Conservation (phyloP, 2,888 invertebrate genomes). For the Drosophila limbata region DNA sequence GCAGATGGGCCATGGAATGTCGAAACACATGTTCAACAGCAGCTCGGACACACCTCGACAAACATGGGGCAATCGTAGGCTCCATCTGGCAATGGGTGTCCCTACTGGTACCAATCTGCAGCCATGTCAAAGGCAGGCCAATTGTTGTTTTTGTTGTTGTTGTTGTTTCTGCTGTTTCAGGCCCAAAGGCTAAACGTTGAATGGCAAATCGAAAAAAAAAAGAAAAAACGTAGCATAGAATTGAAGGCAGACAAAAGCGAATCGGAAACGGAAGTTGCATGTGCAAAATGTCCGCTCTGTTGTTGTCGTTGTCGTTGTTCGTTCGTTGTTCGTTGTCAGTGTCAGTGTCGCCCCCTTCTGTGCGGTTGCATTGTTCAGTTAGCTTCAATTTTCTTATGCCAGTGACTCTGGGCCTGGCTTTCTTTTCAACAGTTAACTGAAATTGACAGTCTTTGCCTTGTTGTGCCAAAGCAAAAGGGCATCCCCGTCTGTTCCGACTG, state of each 20-base stretch:
- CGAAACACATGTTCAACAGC: constrained; percentile 56
- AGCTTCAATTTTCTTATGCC: constrained; percentile 58
- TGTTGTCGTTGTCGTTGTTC: constrained; percentile 13
- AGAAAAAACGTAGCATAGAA: constrained; percentile 16
- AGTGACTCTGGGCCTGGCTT: constrained; percentile 27
- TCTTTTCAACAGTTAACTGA: constrained; percentile 65
- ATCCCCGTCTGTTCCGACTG: constrained; percentile 20
- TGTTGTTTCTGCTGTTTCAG: constrained; percentile 22
- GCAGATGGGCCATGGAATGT: constrained; percentile 22
- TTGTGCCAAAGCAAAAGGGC: constrained; percentile 36
- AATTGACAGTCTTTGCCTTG: constrained; percentile 76
- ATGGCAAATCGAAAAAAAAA: constrained; percentile 3
- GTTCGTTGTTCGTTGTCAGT: constrained; percentile 17
- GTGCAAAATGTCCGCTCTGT: constrained; percentile 59
- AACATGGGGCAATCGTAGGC: constrained; percentile 8
- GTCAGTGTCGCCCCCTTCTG: constrained; percentile 23
- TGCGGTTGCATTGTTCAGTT: constrained; percentile 62
- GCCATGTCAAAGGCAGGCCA: constrained; percentile 71
- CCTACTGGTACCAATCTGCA: constrained; percentile 66
- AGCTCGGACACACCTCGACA: constrained; percentile 45
- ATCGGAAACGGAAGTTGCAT: constrained; percentile 80
- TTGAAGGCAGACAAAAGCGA: constrained; percentile 63
- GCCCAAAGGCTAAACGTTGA: constrained; percentile 64
- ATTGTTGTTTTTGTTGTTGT: constrained; percentile 29
- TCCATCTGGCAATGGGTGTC: constrained; percentile 19